A percentile compares a stretch with the other conserved stretches of the same genome.
phyloP scores from a whole-genome alignment of 2,888 invertebrate genomes.

The Erebia ligea region DNA sequence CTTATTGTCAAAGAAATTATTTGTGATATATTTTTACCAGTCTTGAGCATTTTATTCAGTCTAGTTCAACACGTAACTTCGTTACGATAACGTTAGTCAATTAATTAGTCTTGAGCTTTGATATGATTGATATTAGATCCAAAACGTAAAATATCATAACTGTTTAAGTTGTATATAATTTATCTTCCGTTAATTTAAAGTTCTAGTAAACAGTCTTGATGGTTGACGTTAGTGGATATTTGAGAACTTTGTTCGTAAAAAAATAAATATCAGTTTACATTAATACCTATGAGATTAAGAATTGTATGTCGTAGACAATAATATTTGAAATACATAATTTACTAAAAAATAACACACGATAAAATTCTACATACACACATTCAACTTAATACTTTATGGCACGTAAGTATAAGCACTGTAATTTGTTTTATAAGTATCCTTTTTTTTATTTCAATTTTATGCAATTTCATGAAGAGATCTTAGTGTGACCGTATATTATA shows the following conservation, averaged over 20 bases:
- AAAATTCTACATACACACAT: too few species aligned
- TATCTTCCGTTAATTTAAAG: not conserved
- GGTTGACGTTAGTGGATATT: slow-evolving; percentile 29
- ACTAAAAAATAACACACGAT: too few species aligned
- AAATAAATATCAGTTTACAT: not conserved
- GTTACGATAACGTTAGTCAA: slow-evolving; percentile 36
- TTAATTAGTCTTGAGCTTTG: slow-evolving; percentile 40
- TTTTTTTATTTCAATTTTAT: too few species aligned
- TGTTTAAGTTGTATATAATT: slow-evolving; percentile 19
- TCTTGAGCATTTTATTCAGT: slow-evolving; percentile 35
- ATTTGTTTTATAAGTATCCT: too few species aligned
- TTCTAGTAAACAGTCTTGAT: slow-evolving; percentile 32
- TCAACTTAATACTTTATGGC: too few species aligned
- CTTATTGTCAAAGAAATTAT: slow-evolving; percentile 29
- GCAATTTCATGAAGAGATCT: not conserved
- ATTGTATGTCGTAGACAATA: slow-evolving; percentile 11
- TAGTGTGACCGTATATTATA: not conserved
- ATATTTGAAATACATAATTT: not conserved
- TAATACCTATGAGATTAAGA: slow-evolving; percentile 27
- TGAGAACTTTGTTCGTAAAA: slow-evolving; percentile 5
- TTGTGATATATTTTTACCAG: slow-evolving; percentile 35
- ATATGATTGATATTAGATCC: slow-evolving; percentile 25
- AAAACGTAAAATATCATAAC: slow-evolving; percentile 34
- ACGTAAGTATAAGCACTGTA: too few species aligned
- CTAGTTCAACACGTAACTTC: slow-evolving; percentile 36